Evolutionary conservation across 2,797 vertebrate species (phyloP), one percentile per base, ranked within the genome.

Genomic region (Hippocampus kuda): DNA sequence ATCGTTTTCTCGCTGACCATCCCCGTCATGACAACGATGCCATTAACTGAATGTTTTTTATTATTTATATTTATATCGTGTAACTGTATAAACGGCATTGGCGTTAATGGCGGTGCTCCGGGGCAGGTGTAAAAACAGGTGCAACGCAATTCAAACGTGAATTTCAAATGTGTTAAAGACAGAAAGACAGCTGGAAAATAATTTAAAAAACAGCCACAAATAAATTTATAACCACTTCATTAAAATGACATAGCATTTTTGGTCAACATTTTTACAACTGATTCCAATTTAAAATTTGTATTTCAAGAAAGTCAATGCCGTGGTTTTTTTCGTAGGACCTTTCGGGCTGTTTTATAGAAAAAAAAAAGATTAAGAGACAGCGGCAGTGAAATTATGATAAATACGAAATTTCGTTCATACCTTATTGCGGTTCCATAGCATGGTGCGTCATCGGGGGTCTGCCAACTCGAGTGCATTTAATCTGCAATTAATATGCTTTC

Each of bases 371-470:
- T 1, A 18, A 30, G 6, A 60, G 57, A 27, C 16, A 34, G 5
- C 3, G 5, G 6, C 57, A 16, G 15, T 60, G 57, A 60, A 60
- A 54, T 51, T 27, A 48, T n/a, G 13, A 51, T 22, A n/a, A 62
- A 71, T 24, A 54, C 4, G 24, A 76, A 77, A 74, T 48, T 38
- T 2, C 13, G 2, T 61, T 51, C 85, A 72, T 88, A 86, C 85
- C 84, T 85, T 77, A 65, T 76, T 72, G 61, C 15, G 65, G 11
- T 42, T 81, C 83, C 80, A 65, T 10, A 61, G 41, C 79, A 78
- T 3, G 30, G 76, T 72, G 81, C 79, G 81, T 77, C 80, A 74
- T 34, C 69, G 73, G 71, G 68, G 68, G 49, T 65, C 69, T 7
- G 69, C 73, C 68, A 68, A 68, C 30, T 61, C 59, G 59, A 34